Evolutionary conservation across 2,113 vertebrate species (phyloP), one percentile per base, ranked within the genome.

Genomic region (Psophia crepitans): DNA sequence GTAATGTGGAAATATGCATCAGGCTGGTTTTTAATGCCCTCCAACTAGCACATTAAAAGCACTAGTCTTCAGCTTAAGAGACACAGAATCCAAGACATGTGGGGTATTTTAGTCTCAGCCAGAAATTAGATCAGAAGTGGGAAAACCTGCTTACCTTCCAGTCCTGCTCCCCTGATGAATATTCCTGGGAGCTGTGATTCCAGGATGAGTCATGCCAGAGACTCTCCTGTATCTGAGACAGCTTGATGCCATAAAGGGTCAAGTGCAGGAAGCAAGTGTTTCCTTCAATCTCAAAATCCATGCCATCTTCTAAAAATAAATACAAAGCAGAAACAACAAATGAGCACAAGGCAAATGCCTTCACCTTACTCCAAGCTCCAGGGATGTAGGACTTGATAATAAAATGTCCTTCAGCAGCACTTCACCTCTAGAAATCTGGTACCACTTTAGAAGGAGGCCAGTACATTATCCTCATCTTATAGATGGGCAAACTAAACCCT

Each of bases 171-270:
- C 27, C 70, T 46, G 43, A 79, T 90, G 35, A 35, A 41, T 53
- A 41, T 78, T 90, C 56, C 8, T 63, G 56, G 61, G 57, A 93
- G 75, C 70, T 93, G 48, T 0, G 0, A 51, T 51, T 90, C 64
- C 46, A 65, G 79, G 44, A 69, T 92, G 75, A 96, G 54, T 97
- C 90, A 92, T 21, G 22, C 19, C 48, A 89, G 85, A 82, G 94
- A 53, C 41, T 49, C 37, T 81, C 33, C 68, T 70, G n/a, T 66
- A 69, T 27, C 46, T 63, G n/a, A 88, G 63, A 53, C 22, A 65
- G 44, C 44, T 86, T 92, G 49, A 65, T 70, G 58, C 37, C 4
- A 2, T 41, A 44, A 91, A 75, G 77, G 37, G 74, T 91, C 69
- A 78, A 83, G 58, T 14, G 49, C 82, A 74, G 68, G 58, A 91